These are phyloP conservation scores for Moxostoma hubbsi DNA, from an alignment of 2,797 vertebrate species.

Conservation along the genomic window DNA sequence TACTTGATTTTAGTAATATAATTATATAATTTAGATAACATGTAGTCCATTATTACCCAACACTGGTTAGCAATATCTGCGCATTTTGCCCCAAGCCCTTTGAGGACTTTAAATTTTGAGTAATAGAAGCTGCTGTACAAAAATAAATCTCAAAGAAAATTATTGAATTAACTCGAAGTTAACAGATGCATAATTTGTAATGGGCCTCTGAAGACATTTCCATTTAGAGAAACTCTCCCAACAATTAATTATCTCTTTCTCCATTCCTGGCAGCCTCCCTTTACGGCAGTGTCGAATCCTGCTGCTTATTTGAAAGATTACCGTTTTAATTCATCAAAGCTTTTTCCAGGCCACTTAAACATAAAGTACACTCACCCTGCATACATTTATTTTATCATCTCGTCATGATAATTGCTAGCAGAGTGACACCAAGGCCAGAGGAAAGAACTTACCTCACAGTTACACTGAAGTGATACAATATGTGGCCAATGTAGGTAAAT, in stretches of 20 bases:
- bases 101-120: slow-evolving; percentile 48
- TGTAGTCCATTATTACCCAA: too few species aligned
- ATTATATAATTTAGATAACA: too few species aligned
- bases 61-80: slow-evolving; percentile 69
- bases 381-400: slow-evolving; percentile 71
- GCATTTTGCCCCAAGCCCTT: slow-evolving; percentile 64
- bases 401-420: slow-evolving; percentile 65
- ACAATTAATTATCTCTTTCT: slow-evolving; percentile 83
- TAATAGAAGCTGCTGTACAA: too few species aligned
- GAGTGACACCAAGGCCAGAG: slow-evolving; percentile 60
- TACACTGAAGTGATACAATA: background rate
- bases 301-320: slow-evolving; percentile 78
- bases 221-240: slow-evolving; percentile 69
- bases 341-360: slow-evolving; percentile 69
- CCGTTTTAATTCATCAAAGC: slow-evolving; percentile 76
- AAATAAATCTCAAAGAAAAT: slow-evolving; percentile 66
- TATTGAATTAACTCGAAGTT: slow-evolving; percentile 79
- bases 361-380: slow-evolving; percentile 60
- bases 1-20: too few species aligned
- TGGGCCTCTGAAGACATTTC: slow-evolving; percentile 78
- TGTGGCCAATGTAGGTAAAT: too few species aligned
- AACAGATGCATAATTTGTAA: slow-evolving; percentile 84
- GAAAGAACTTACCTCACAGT: background rate
- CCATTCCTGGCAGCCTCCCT: slow-evolving; percentile 63
- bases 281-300: slow-evolving; percentile 75